Conservation (phyloP, 2,113 vertebrate species). For the Seriola rivoliana region DNA sequence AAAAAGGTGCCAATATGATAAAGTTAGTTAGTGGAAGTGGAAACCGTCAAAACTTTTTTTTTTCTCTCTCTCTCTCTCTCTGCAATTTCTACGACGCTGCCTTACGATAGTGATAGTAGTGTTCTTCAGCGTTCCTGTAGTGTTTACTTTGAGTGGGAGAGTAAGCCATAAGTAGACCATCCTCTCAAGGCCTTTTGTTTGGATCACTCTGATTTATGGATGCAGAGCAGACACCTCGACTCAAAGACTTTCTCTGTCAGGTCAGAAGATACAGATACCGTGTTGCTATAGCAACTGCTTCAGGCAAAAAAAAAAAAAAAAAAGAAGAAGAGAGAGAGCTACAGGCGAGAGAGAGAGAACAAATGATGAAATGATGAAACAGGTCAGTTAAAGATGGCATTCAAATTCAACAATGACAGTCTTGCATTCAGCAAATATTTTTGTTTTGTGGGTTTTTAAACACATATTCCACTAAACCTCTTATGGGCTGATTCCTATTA, state of each 20-base stretch:
- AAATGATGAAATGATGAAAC: slow-evolving; percentile 56
- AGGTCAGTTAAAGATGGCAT: slow-evolving; percentile 34
- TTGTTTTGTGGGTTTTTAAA: slow-evolving; percentile 10
- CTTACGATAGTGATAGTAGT: background rate
- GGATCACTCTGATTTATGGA: slow-evolving; percentile 27
- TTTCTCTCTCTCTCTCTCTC: background rate
- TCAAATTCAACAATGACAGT: slow-evolving; percentile 28
- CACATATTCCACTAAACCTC: background rate
- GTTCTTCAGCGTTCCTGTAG: background rate
- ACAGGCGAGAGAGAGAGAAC: background rate
- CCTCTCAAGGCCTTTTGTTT: background rate
- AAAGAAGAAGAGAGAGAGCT: background rate
- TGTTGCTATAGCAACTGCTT: slow-evolving; percentile 62
- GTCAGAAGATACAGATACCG: slow-evolving; percentile 32
- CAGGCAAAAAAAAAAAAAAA: slow-evolving; percentile 38
- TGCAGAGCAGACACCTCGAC: slow-evolving; percentile 36
- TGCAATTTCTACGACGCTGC: background rate
- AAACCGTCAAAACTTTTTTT: background rate
- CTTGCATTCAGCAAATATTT: background rate
- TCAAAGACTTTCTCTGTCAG: slow-evolving; percentile 41
- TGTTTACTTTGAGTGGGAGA: slow-evolving; percentile 2
- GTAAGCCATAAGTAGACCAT: background rate
- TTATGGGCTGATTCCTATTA: background rate
- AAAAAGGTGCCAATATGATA: background rate
- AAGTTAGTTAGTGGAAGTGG: background rate